Evolutionary conservation across 1,140 invertebrate genomes (phyloP).

Genomic region (Atopsyche davidsoni): DNA sequence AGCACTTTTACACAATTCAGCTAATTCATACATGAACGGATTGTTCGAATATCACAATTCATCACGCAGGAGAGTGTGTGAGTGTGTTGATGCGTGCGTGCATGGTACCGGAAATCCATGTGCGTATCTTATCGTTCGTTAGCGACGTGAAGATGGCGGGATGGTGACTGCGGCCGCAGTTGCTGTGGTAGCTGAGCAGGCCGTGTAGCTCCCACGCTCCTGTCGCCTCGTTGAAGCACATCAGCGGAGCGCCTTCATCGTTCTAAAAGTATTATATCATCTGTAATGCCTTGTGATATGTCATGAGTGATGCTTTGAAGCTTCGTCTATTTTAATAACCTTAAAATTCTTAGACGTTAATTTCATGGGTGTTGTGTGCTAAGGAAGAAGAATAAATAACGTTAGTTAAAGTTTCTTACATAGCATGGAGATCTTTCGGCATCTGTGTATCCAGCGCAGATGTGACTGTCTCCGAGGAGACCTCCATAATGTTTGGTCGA

Average conservation of each 20-base stretch:
- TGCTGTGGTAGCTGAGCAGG: conserved; percentile 53
- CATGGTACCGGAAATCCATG: conserved; percentile 39
- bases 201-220: conserved; percentile 57
- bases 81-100: no score
- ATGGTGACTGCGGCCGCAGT: conserved; percentile 52
- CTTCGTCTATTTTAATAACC: background rate
- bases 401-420: conserved; percentile 39
- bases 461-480: conserved; percentile 49
- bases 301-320: no score
- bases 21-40: no score
- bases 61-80: no score
- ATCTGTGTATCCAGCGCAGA: conserved; percentile 54
- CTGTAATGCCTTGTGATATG: background rate
- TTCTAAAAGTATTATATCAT: conserved; percentile 49
- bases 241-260: conserved; percentile 58
- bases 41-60: no score
- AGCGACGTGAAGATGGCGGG: conserved; percentile 52
- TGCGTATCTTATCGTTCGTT: conserved; percentile 29
- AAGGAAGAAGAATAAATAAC: background rate
- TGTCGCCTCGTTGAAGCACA: conserved; percentile 51
- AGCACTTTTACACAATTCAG: no score
- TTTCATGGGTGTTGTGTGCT: background rate
- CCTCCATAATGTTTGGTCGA: conserved; percentile 56
- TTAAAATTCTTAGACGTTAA: background rate
- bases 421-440: conserved; percentile 53